Evolutionary conservation across 1,140 invertebrate species (phyloP).

Genomic region (Macrostomum lignano): DNA sequence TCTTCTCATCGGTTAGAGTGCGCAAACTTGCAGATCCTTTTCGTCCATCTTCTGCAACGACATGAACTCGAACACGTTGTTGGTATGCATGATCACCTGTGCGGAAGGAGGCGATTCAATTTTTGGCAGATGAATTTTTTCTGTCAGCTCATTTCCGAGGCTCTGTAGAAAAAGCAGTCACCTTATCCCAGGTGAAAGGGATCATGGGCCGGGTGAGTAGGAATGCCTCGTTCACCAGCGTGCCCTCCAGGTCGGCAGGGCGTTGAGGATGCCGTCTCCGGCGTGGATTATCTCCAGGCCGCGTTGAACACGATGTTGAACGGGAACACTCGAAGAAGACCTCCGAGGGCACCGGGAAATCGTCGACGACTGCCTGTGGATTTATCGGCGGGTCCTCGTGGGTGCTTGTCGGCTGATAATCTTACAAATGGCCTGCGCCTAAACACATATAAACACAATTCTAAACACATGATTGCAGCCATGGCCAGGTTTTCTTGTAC

Average conservation of each 20-base stretch:
- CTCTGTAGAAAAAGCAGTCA: constrained; percentile 34
- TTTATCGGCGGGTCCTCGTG: too few species aligned
- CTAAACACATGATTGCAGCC: too few species aligned
- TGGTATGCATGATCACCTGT: constrained; percentile 65
- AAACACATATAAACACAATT: too few species aligned
- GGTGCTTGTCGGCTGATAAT: too few species aligned
- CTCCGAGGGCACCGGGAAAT: constrained; percentile 32
- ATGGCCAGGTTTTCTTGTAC: too few species aligned
- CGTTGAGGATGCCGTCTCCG: constrained; percentile 59
- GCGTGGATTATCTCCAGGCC: constrained; percentile 54
- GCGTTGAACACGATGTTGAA: constrained; percentile 79
- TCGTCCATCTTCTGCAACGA: too few species aligned
- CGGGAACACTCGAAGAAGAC: constrained; percentile 76
- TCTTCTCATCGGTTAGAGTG: too few species aligned
- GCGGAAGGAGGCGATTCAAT: background rate
- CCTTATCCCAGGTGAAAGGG: constrained; percentile 66
- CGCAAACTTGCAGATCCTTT: too few species aligned
- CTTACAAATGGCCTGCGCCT: too few species aligned
- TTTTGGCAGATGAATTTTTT: too few species aligned
- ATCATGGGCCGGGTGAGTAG: constrained; percentile 60
- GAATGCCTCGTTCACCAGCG: constrained; percentile 52
- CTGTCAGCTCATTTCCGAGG: too few species aligned
- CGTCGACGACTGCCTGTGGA: too few species aligned
- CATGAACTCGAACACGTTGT: constrained; percentile 78
- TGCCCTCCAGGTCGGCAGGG: constrained; percentile 52